Base-by-base conservation (phyloP, 1,140 invertebrate genomes). In the Meloidogyne hapla region DNA sequence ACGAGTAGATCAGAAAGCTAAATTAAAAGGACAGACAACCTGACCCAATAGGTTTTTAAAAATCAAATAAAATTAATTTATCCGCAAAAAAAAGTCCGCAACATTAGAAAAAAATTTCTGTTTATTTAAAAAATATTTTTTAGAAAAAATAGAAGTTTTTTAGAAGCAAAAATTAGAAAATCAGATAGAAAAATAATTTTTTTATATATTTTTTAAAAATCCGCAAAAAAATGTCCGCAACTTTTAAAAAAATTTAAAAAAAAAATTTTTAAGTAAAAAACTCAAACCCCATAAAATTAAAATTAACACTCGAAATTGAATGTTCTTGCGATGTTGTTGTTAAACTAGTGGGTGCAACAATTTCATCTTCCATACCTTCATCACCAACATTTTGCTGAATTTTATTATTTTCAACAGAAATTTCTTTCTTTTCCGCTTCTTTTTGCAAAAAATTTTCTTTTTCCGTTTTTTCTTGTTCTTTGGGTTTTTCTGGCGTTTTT, bases 311-410 rank as follows among this genome's bases (percentile, higher is more conserved):
- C 5, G 64, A 75, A 75, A 33, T 74, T 25, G 69, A 75, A 23
- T 13, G 74, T 69, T 48, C 45, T 18, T 48, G 13, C 18, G 45
- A 48, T 18, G 4, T 48, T 42, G 12, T 42, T 42, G 12, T 12
- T 42, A 38, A 15, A 61, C 28, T 26, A 13, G 38, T 4, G n/a
- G 67, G 3, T 48, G 61, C 38, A 69, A 40, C 38, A 33, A 23
- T 63, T 67, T 75, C 74, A 62, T 75, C 73, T 28, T 75, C 74
- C 74, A 75, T 75, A 18, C 71, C 74, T 69, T 75, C 74, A 48
- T 75, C 74, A n/a, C 40, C 42, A 38, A 28, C 13, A 72, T 6
- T 70, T 25, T 18, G n/a, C 5, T 56, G 3, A n/a, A n/a, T n/a
- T n/a, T 42, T 67, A 1, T 68, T 5, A 1, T 69, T 33, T 13